Evolutionary conservation across 2,113 vertebrate genomes (phyloP), one percentile per base, ranked within the genome.

Genomic region (Cettia cetti): DNA sequence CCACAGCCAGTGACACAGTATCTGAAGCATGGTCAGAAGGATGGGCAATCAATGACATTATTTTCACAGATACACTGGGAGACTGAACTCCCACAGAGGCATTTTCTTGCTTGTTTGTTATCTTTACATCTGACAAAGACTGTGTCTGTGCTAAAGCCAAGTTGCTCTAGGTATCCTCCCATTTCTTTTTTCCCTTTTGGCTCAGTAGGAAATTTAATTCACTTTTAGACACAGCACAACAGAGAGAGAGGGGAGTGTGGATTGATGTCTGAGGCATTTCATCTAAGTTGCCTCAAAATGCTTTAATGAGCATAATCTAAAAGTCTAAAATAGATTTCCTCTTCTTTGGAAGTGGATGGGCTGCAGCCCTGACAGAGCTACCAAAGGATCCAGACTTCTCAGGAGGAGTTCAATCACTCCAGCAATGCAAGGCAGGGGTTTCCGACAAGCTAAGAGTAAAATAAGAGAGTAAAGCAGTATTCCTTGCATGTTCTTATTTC

Each of bases 1-100:
- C 31, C 40, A 53, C 0, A 2, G n/a, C 44, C 15, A 78, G 33
- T 3, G 2, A 18, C 28, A 63, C 0, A 1, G 23, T 22, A n/a
- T 52, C 21, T 76, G 44, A 79, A 79, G 4, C 11, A 7, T 30
- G 6, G 21, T 35, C 5, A 3, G 60, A 84, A 84, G 7, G 10
- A 54, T 6, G 1, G 23, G 6, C 9, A 49, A 13, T 20, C 33
- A 71, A 18, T 35, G 28, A 24, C 8, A 35, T 54, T 71, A 40
- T 45, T 81, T 84, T 68, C 45, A 57, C 19, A 72, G 65, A 31
- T 49, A 37, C 23, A 16, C 1, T 56, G 10, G 2, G 8, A 56
- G 13, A 60, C 26, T 44, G 11, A 93, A 64, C 17, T 69, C 20
- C 27, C 10, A 26, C 2, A n/a, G 57, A 72, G 21, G 15, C 10